A percentile compares a stretch with the other conserved stretches of the same genome.
phyloP scores from a whole-genome alignment of 1,140 invertebrate genomes.

The Leptinotarsa texana region DNA sequence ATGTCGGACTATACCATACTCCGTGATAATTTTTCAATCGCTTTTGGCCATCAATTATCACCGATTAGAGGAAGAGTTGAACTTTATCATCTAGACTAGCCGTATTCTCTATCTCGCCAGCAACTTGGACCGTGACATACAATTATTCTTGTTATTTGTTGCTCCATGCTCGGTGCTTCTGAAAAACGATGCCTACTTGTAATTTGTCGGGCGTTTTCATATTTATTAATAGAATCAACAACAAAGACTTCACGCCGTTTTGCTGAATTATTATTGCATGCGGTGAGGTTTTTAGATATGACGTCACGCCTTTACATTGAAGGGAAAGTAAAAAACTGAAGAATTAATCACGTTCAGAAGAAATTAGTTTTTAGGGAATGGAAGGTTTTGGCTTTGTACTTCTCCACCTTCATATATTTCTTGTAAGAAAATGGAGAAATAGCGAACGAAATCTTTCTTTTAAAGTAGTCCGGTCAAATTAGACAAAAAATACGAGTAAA shows the following conservation, averaged over 20 bases:
- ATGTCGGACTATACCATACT: neutral
- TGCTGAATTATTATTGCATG: neutral
- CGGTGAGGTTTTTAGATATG: neutral
- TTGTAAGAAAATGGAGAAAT: too few relatives aligned
- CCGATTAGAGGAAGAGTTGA: neutral
- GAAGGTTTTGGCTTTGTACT: too few relatives aligned
- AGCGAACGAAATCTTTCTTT: too few relatives aligned
- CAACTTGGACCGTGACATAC: neutral
- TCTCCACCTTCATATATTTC: too few relatives aligned
- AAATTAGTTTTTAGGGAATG: too few relatives aligned
- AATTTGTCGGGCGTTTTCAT: conserved; percentile 6
- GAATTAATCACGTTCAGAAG: too few relatives aligned
- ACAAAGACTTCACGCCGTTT: neutral
- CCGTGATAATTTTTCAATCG: neutral
- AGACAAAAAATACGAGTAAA: too few relatives aligned
- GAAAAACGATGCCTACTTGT: conserved; percentile 5
- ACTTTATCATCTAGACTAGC: neutral
- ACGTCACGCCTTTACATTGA: neutral
- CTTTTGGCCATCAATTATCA: neutral
- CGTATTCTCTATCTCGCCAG: neutral
- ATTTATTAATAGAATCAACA: conserved; percentile 1
- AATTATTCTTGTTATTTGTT: neutral
- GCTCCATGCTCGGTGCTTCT: neutral
- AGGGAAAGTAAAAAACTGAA: too few relatives aligned
- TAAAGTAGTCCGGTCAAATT: too few relatives aligned